Percentiles rank a stretch among this genome's conserved stretches.
These are phyloP conservation scores for Rhopalosiphum nymphaeae DNA, from an alignment of 2,888 invertebrate species.

Conservation along the genomic window DNA sequence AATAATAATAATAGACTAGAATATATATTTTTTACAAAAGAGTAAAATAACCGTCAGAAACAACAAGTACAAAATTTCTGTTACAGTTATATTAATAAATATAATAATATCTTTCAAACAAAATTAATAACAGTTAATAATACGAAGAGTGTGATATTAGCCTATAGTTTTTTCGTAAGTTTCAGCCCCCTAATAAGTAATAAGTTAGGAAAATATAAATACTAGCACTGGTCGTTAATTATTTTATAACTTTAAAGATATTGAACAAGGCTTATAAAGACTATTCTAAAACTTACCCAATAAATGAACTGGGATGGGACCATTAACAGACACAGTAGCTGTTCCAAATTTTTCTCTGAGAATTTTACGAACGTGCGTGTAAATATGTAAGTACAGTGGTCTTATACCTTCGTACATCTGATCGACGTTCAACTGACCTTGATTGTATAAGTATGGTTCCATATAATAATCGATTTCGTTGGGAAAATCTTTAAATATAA, in stretches of 20 bases:
- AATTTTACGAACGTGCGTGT: slow-evolving; percentile 83
- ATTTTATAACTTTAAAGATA: background rate
- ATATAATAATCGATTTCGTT: slow-evolving; percentile 81
- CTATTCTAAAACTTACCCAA: slow-evolving; percentile 72
- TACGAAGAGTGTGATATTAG: background rate
- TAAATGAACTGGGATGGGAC: slow-evolving; percentile 84
- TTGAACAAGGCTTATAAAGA: background rate
- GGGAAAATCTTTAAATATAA: slow-evolving; percentile 74
- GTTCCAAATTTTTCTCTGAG: slow-evolving; percentile 81
- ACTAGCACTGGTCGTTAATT: too few relatives aligned
- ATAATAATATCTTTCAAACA: background rate
- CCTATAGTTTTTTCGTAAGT: background rate
- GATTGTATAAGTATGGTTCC: slow-evolving; percentile 77
- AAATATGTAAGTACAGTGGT: slow-evolving; percentile 85
- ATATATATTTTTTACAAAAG: background rate
- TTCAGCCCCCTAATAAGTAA: too few relatives aligned
- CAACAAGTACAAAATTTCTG: background rate
- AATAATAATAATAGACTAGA: background rate
- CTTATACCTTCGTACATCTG: slow-evolving; percentile 80
- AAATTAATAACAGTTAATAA: background rate
- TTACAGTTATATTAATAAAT: background rate
- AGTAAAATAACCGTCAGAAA: background rate
- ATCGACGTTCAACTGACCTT: slow-evolving; percentile 78
- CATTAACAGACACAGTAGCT: slow-evolving; percentile 75
- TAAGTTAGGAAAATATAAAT: background rate